A percentile compares a stretch with the other conserved stretches of the same genome.
These are phyloP conservation scores for Podotricha telesiphe DNA, from an alignment of 2,888 invertebrate species.

Conservation along the genomic window DNA sequence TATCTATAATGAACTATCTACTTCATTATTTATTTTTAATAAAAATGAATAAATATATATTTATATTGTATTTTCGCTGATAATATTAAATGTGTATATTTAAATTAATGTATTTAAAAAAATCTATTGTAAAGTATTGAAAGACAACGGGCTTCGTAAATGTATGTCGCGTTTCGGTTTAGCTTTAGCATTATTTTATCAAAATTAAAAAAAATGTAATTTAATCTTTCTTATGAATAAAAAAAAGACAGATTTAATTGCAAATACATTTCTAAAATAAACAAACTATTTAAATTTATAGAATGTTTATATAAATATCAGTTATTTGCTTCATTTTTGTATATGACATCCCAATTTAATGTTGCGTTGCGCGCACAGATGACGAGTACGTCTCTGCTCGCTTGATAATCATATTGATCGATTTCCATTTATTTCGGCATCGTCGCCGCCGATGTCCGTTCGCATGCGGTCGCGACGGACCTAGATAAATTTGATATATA, in stretches of 20 bases:
- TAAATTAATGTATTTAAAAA: too few species aligned
- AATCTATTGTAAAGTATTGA: too few species aligned
- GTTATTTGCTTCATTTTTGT: slow-evolving; percentile 25
- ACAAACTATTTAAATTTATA: neutral
- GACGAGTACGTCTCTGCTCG: slow-evolving; percentile 47
- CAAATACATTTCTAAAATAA: neutral
- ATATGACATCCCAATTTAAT: slow-evolving; percentile 44
- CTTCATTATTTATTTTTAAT: neutral
- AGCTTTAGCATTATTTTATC: neutral
- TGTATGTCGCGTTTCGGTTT: neutral
- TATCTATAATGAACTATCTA: neutral
- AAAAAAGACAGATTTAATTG: neutral
- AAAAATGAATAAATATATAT: neutral
- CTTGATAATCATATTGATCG: slow-evolving; percentile 63
- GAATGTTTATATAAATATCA: neutral
- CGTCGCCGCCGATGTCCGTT: slow-evolving; percentile 77
- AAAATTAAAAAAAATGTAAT: neutral
- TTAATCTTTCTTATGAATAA: neutral
- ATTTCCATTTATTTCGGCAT: slow-evolving; percentile 69
- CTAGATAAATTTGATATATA: slow-evolving; percentile 54
- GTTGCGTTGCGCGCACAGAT: slow-evolving; percentile 61
- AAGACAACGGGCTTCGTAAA: slow-evolving; percentile 1
- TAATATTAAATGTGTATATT: neutral
- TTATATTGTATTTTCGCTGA: neutral
- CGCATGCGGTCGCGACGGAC: slow-evolving; percentile 73